Evolutionary conservation across 2,113 vertebrate genomes (phyloP).

Genomic region (Aphelocoma coerulescens): DNA sequence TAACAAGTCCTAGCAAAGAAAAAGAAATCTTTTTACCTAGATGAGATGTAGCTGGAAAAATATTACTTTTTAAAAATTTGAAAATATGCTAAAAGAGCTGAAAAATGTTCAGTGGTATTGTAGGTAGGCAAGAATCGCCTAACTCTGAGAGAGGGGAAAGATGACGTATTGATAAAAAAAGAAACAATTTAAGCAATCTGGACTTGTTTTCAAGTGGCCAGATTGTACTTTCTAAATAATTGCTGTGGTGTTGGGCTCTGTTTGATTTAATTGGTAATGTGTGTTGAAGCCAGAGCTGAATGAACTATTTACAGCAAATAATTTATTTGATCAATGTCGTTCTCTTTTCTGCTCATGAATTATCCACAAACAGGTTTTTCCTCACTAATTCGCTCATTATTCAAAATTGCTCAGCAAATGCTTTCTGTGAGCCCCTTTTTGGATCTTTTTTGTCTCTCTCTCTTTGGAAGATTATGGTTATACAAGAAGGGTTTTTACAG

Average conservation of each 20-base stretch:
- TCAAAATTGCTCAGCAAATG: not conserved
- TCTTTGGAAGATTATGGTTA: not conserved
- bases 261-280: slow-evolving; percentile 24
- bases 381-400: not conserved
- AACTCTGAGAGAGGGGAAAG: not conserved
- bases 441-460: not conserved
- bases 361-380: not conserved
- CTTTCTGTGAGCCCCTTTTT: not conserved
- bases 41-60: not conserved
- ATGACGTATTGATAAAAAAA: not conserved
- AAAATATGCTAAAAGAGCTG: not conserved
- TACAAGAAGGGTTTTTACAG: not conserved
- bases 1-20: not conserved
- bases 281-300: slow-evolving; percentile 10
- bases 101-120: not conserved
- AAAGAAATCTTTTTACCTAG: not conserved
- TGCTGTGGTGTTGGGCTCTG: not conserved
- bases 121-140: not conserved
- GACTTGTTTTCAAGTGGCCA: not conserved
- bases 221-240: not conserved
- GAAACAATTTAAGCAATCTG: not conserved
- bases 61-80: not conserved
- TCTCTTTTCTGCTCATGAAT: not conserved
- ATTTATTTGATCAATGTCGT: not conserved
- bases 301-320: slow-evolving; percentile 7